Base-by-base conservation (phyloP, 2,797 vertebrate genomes). In the Parotocinclus haroldoi region DNA sequence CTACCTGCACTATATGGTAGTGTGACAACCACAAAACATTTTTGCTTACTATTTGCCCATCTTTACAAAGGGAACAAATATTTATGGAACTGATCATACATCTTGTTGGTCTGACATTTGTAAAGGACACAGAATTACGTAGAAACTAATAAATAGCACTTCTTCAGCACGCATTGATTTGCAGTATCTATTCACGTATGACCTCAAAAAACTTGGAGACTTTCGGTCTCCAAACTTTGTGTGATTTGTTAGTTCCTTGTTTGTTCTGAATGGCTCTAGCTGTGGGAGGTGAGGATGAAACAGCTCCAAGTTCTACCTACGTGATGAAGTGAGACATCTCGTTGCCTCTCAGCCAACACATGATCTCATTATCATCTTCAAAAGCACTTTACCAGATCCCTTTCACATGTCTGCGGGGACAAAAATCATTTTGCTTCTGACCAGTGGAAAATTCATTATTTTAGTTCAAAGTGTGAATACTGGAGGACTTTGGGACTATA, bases 251-350 rank as follows among this genome's bases (percentile, higher is more conserved):
- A 51, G 42, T 57, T 37, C 0, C 51, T 66, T 74, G 59, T 69
- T 65, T 45, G 42, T 69, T 61, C 13, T 27, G 63, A 69, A 56
- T 44, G 54, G 45, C 10, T 58, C 40, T 10, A 19, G 61, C 17
- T 82, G 85, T 87, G 82, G 81, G 87, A 89, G 83, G 84, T 90
- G 80, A 81, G 77, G 77, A 79, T 55, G 55, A 71, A 68, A 69
- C 45, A 58, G 64, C 53, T 75, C 75, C 76, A 74, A 69, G 40
- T 60, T 51, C 77, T 77, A 72, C 78, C 75, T 81, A 80, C 75
- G 37, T 66, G 46, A 54, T 46, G 59, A 54, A 70, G 73, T 53
- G 53, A 77, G 65, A 72, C 68, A 72, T 59, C 66, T 69, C 17
- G 57, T 59, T 46, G 10, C 18, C 8, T 51, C 40, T 16, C 14